Conservation (phyloP, 2,888 invertebrate genomes). For the Dryocosmus kuriphilus region DNA sequence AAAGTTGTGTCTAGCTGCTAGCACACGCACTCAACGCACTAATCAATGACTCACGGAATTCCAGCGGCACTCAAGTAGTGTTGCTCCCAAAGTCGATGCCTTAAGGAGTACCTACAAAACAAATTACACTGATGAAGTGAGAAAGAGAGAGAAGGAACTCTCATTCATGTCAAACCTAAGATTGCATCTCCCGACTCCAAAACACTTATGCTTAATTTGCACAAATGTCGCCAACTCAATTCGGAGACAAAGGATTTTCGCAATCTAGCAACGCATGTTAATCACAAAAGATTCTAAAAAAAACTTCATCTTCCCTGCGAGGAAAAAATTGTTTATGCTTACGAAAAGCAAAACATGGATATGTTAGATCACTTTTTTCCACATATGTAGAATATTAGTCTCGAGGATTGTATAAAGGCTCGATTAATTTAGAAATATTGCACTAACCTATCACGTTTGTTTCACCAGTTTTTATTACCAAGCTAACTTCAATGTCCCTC, state of each 20-base stretch:
- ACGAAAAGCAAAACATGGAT: not conserved
- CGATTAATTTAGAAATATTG: not conserved
- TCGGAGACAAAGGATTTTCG: conserved; percentile 15
- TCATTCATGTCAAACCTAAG: not conserved
- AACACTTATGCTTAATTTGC: not conserved
- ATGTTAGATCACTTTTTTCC: conserved; percentile 14
- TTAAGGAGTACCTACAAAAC: conserved; percentile 26
- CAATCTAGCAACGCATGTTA: conserved; percentile 1
- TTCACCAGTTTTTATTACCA: not conserved
- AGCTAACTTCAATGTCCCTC: conserved; percentile 14
- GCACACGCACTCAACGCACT: conserved; percentile 45
- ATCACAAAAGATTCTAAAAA: not conserved
- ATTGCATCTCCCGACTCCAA: conserved; percentile 1
- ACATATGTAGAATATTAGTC: not conserved
- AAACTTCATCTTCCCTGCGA: not conserved
- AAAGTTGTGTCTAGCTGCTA: conserved; percentile 14
- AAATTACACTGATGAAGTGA: conserved; percentile 9
- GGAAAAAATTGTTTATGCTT: not conserved
- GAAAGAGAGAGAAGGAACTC: conserved; percentile 10
- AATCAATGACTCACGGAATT: conserved; percentile 56
- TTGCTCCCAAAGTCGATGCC: conserved; percentile 32
- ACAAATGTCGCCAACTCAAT: conserved; percentile 18
- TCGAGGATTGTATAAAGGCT: not conserved
- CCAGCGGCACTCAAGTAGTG: conserved; percentile 50
- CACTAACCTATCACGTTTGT: conserved; percentile 34